Base-by-base conservation (phyloP, 2,888 invertebrate genomes). In the Lissonota sp. region DNA sequence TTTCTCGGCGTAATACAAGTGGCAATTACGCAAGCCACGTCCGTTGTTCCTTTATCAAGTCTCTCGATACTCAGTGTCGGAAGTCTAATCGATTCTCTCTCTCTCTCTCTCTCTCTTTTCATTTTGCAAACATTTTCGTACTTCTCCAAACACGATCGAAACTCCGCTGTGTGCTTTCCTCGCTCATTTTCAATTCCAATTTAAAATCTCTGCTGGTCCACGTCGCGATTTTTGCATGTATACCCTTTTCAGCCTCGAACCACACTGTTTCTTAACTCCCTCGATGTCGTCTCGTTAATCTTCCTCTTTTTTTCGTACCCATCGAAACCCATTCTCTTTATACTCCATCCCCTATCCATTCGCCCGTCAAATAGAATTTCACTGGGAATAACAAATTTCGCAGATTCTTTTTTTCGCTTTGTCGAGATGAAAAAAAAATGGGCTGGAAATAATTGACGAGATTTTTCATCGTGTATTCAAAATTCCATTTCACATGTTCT, bases 21-120 rank as follows among this genome's bases (percentile, higher is more conserved):
- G 71, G 75, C 75, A 82, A 82, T 82, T 82, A 82, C 81, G 81
- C 75, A 82, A 75, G 79, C 81, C 81, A 82, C 81, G 81, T 82
- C 75, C 78, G 71, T 66, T 67, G 66, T 75, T 75, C 66, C 67
- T 82, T 82, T 79, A 82, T 82, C 81, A 75, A 82, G 79, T 82
- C 75, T n/a, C n/a, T 67, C 71, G 79, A 82, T 82, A 79, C 75
- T 75, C 70, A 70, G 70, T 66, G 40, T 75, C 58, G 63, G 44
- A n/a, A n/a, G n/a, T n/a, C n/a, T n/a, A n/a, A n/a, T n/a, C n/a
- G n/a, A n/a, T n/a, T n/a, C n/a, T n/a, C n/a, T n/a, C 8, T 37
- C 57, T 10, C 1, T 26, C 8, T 57, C 37, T 57, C n/a, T 10
- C 4, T 57, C n/a, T n/a, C n/a, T n/a, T n/a, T n/a, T n/a, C n/a